Evolutionary conservation across 1,140 invertebrate genomes (phyloP).

Genomic region (Chymomyza costata): DNA sequence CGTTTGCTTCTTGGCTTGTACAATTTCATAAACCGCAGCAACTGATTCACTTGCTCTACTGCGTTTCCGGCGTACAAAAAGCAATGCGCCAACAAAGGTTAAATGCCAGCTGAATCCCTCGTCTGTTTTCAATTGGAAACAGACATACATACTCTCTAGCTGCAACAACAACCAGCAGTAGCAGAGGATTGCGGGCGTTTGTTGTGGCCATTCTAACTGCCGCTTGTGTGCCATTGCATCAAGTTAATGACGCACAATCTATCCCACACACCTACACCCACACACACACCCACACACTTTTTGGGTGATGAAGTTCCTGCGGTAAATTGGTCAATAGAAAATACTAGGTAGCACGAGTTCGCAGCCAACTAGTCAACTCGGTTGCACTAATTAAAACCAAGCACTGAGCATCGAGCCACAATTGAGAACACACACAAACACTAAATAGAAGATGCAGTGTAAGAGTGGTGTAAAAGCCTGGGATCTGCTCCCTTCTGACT

Average conservation of each 20-base stretch:
- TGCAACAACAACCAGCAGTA: background rate
- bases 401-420: slow-evolving; percentile 38
- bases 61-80: slow-evolving; percentile 48
- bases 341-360: slow-evolving; percentile 29
- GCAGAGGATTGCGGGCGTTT: slow-evolving; percentile 39
- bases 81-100: slow-evolving; percentile 52
- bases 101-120: slow-evolving; percentile 43
- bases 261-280: slow-evolving; percentile 36
- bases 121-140: slow-evolving; percentile 27
- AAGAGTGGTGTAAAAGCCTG: slow-evolving; percentile 22
- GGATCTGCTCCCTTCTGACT: no score
- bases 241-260: slow-evolving; percentile 65
- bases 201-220: slow-evolving; percentile 39
- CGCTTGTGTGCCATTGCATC: slow-evolving; percentile 43
- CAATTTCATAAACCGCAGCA: slow-evolving; percentile 50
- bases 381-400: slow-evolving; percentile 72
- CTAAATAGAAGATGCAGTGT: slow-evolving; percentile 41
- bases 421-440: slow-evolving; percentile 27
- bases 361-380: slow-evolving; percentile 18
- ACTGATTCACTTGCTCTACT: slow-evolving; percentile 47
- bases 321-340: slow-evolving; percentile 71
- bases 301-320: slow-evolving; percentile 59
- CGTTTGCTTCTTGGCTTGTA: slow-evolving; percentile 26
- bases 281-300: slow-evolving; percentile 21
- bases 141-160: no score